phyloP scores from a whole-genome alignment of 2,113 vertebrate species.

The Tragelaphus scriptus region DNA sequence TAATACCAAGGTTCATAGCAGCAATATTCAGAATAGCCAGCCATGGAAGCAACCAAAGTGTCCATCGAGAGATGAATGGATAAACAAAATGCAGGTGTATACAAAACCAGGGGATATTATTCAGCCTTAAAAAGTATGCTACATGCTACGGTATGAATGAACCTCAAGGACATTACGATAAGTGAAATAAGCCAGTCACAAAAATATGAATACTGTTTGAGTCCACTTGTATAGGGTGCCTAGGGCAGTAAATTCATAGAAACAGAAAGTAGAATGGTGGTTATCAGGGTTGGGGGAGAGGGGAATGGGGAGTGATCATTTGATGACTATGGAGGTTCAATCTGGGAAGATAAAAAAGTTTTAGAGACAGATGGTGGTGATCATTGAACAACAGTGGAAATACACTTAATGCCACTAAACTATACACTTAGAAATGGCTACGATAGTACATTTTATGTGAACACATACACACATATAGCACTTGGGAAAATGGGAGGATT shows the following conservation, averaged over 20 bases:
- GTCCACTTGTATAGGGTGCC: neutral
- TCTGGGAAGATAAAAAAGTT: neutral
- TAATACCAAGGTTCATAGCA: neutral
- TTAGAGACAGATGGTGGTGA: neutral
- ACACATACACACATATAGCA: neutral
- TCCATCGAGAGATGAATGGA: neutral
- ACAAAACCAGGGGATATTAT: neutral
- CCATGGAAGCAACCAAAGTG: neutral
- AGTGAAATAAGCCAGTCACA: neutral
- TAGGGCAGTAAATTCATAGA: neutral
- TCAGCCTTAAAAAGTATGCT: neutral
- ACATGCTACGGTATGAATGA: neutral
- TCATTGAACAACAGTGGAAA: neutral
- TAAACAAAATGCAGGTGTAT: neutral
- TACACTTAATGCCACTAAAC: neutral
- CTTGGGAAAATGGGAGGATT: neutral
- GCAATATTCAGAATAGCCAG: neutral
- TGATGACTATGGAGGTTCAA: neutral
- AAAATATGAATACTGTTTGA: neutral
- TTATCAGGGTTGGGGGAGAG: neutral
- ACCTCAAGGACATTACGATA: neutral
- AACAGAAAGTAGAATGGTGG: neutral
- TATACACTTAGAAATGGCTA: neutral
- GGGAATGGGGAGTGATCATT: neutral
- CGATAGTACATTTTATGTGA: neutral